Conservation (phyloP, 2,888 invertebrate genomes). For the Cephus pulcher region DNA sequence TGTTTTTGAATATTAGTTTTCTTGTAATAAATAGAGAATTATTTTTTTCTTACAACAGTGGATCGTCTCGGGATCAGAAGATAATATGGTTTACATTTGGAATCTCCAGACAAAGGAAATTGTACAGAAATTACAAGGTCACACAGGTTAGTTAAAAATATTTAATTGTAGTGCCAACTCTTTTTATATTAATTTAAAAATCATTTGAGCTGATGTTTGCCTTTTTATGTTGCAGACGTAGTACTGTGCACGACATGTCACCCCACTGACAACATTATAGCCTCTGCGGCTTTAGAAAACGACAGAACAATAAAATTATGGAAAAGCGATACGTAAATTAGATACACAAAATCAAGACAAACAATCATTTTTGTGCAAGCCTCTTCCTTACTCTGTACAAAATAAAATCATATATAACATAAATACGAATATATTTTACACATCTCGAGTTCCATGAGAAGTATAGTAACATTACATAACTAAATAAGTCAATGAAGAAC, state of each 20-base stretch:
- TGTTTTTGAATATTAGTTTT: constrained; percentile 12
- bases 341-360: neutral
- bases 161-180: neutral
- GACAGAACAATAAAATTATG: constrained; percentile 99
- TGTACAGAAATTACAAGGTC: constrained; percentile 96
- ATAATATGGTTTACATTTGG: constrained; percentile 99
- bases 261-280: constrained; percentile 99
- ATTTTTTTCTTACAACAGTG: constrained; percentile 74
- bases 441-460: neutral
- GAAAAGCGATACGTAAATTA: constrained; percentile 91
- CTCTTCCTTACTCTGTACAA: no score
- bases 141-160: constrained; percentile 80
- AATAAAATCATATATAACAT: no score
- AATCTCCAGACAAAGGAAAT: constrained; percentile 99
- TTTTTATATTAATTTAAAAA: neutral
- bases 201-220: constrained; percentile 1
- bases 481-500: no score
- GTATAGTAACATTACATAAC: no score
- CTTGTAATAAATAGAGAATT: constrained; percentile 6
- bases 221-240: constrained; percentile 71
- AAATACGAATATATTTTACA: no score
- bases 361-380: no score
- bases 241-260: constrained; percentile 99
- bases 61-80: constrained; percentile 99
- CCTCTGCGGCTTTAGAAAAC: constrained; percentile 97